Percentiles rank a stretch among this genome's conserved stretches.
Evolutionary conservation across 2,113 vertebrate genomes (phyloP).

Genomic region (Vombatus ursinus): DNA sequence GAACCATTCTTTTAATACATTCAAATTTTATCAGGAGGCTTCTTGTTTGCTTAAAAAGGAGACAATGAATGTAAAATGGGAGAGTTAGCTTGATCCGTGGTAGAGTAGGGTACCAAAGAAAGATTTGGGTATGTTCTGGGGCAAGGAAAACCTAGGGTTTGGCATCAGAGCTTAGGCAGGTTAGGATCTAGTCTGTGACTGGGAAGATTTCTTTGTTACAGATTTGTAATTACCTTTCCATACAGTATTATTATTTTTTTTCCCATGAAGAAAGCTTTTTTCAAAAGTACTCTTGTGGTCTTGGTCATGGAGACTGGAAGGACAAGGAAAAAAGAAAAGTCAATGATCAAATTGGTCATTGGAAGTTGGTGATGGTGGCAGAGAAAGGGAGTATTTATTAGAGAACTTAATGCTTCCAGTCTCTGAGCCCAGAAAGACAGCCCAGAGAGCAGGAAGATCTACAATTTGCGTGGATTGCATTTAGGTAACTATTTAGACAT

Average conservation of each 20-base stretch:
- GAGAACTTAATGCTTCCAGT: not conserved
- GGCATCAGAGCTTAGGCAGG: too few species aligned
- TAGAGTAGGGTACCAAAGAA: not conserved
- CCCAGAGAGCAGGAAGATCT: not conserved
- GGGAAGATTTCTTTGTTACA: too few species aligned
- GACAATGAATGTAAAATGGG: not conserved
- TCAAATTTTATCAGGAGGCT: not conserved
- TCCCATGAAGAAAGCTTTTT: not conserved
- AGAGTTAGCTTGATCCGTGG: not conserved
- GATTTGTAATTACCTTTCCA: too few species aligned
- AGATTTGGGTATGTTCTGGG: too few species aligned
- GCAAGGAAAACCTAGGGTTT: too few species aligned
- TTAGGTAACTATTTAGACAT: not conserved
- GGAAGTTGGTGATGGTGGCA: not conserved
- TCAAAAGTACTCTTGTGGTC: not conserved
- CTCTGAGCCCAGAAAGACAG: not conserved
- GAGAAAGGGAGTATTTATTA: not conserved
- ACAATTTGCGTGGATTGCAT: not conserved
- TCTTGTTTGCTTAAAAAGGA: not conserved
- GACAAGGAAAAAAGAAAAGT: not conserved
- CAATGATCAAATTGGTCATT: not conserved
- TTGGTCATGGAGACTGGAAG: not conserved
- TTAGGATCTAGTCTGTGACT: too few species aligned
- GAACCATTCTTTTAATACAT: not conserved
- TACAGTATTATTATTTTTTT: not conserved